Percentiles rank a stretch among this genome's conserved stretches.
Conservation (phyloP, 2,888 invertebrate species). For the Oasisia sp. region DNA sequence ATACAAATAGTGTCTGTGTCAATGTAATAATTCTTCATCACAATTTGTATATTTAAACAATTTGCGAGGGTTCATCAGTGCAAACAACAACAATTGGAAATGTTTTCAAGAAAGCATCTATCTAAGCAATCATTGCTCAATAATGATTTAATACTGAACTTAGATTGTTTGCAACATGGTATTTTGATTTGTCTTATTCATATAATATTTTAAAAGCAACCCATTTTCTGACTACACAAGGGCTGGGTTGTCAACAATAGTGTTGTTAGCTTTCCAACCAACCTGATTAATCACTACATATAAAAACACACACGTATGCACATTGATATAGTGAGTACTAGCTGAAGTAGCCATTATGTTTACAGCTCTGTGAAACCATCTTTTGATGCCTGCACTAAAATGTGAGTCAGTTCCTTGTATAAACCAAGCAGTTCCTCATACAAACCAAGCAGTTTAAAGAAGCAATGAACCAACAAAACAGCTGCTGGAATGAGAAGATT, state of each 20-base stretch:
- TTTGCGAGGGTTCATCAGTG: neutral
- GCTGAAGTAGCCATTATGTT: too few relatives aligned
- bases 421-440: too few relatives aligned
- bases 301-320: neutral
- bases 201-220: neutral
- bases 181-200: too few relatives aligned
- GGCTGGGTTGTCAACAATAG: neutral
- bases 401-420: neutral
- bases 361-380: too few relatives aligned
- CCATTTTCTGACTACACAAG: neutral
- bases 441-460: neutral
- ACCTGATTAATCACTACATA: neutral
- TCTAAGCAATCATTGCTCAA: neutral
- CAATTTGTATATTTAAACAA: neutral
- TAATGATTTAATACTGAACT: neutral
- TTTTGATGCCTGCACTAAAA: neutral
- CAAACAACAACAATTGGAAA: neutral
- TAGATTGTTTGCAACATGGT: neutral
- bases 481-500: constrained; percentile 33
- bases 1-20: neutral
- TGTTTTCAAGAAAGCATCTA: neutral
- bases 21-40: neutral
- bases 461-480: neutral
- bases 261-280: neutral
- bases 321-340: neutral